Evolutionary conservation across 2,797 vertebrate species (phyloP), one percentile per base, ranked within the genome.

Genomic region (Morus bassanus): DNA sequence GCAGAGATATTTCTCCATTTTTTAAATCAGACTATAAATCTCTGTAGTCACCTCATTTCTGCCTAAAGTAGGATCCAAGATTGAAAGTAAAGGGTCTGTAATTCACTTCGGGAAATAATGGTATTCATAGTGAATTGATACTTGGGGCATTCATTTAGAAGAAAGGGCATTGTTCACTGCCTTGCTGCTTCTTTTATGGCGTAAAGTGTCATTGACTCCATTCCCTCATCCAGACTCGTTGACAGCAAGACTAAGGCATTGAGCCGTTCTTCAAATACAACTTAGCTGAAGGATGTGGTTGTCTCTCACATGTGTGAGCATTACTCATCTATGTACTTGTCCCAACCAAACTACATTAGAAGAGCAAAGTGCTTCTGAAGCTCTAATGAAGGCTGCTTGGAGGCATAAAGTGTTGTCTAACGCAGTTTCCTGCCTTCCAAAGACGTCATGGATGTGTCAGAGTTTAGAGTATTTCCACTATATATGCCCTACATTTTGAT

Each of bases 121-220:
- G 18, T 67, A 56, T 83, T 89, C 82, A 51, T 21, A 83, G 57
- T n/a, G 67, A 73, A 46, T 51, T 59, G 51, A 23, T 88, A 43
- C 90, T 86, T 69, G 69, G 85, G 37, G 45, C 65, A 79, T 88
- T 94, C n/a, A 18, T 93, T 68, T 77, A 90, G 61, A 85, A 94
- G 78, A 96, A 93, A 41, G 59, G 65, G 39, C 77, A 59, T 41
- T 91, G 70, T 89, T 93, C 7, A 2, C 63, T 89, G 86, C 59
- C 83, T 81, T 53, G 70, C 63, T 91, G 48, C 51, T 82, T 3
- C 70, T 82, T 91, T 80, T 87, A 39, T 73, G 46, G 24, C 0
- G 7, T 24, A 18, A 63, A 87, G 93, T 83, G 74, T 94, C 88
- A 89, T 69, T 91, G 88, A 28, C 73, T 91, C 1, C 0, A 11